Evolutionary conservation across 2,113 vertebrate genomes (phyloP), one percentile per base, ranked within the genome.

Genomic region (Phaetusa simplex): DNA sequence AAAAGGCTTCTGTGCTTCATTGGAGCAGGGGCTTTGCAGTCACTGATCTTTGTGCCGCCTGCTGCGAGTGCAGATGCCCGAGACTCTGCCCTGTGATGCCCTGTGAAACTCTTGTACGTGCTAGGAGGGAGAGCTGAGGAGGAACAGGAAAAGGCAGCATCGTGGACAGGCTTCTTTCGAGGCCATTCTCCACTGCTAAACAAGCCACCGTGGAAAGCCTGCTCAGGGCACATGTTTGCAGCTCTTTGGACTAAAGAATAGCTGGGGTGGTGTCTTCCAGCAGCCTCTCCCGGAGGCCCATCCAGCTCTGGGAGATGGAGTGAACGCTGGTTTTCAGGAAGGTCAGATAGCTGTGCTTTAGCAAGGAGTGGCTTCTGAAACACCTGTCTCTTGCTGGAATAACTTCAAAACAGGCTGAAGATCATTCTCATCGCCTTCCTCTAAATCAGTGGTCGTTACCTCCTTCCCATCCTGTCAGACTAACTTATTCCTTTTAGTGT

Each of bases 61-160:
- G n/a, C 30, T 11, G 0, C 11, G 29, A n/a, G 43, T 36, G 36
- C 38, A n/a, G 69, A 5, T 55, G 71, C 34, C 53, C 2, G 4
- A 19, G 55, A 22, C 47, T 22, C 21, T 49, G 47, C 47, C 47
- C 47, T 21, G 47, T 10, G 20, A 47, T 47, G 79, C 62, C 43
- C 50, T 13, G 26, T 10, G 58, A 16, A 47, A 15, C 26, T 40
- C 23, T 3, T 24, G 20, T 32, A 8, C 0, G 0, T 70, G 50
- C 58, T 52, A 3, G 58, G 47, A 70, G 27, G 64, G n/a, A 14
- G 36, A 30, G 13, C 58, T 65, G 30, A 6, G 43, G 24, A 7
- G 9, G 26, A 34, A 9, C 30, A 47, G 67, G 38, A 29, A 3
- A 20, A 49, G 26, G 18, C 34, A 58, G 13, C 7, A 2, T 6